Conservation (phyloP, 2,113 vertebrate species). For the Alosa alosa region DNA sequence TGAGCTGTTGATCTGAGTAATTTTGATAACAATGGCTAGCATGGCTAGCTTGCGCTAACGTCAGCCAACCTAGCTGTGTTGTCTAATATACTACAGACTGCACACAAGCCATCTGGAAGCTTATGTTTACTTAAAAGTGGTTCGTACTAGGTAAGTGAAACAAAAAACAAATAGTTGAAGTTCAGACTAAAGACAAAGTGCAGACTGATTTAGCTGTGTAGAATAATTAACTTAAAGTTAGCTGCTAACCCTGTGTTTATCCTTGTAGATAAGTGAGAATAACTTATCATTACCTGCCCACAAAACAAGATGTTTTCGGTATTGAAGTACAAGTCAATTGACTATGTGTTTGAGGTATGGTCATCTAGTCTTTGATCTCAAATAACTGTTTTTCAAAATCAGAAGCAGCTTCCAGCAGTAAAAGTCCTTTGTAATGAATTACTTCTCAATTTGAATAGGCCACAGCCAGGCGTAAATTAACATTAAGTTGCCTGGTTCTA, state of each 20-base stretch:
- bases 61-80: neutral
- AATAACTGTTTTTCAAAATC: neutral
- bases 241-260: neutral
- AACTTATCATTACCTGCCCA: neutral
- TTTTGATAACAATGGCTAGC: neutral
- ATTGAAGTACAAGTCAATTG: conserved; percentile 61
- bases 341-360: conserved; percentile 70
- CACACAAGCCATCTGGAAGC: too few species aligned
- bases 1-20: neutral
- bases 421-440: neutral
- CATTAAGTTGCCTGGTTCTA: conserved; percentile 56
- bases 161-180: neutral
- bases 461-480: conserved; percentile 53
- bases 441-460: conserved; percentile 47
- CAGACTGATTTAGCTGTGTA: neutral
- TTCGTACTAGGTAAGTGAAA: neutral
- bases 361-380: neutral
- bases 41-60: neutral
- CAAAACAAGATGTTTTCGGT: conserved; percentile 50
- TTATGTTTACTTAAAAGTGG: neutral
- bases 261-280: neutral
- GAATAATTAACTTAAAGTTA: neutral
- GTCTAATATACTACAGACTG: neutral
- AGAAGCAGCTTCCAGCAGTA: too few species aligned
- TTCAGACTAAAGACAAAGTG: neutral